Percentiles rank a stretch among this genome's conserved stretches.
These are phyloP conservation scores for Dreissena polymorpha DNA, from an alignment of 1,140 invertebrate species.

Conservation along the genomic window DNA sequence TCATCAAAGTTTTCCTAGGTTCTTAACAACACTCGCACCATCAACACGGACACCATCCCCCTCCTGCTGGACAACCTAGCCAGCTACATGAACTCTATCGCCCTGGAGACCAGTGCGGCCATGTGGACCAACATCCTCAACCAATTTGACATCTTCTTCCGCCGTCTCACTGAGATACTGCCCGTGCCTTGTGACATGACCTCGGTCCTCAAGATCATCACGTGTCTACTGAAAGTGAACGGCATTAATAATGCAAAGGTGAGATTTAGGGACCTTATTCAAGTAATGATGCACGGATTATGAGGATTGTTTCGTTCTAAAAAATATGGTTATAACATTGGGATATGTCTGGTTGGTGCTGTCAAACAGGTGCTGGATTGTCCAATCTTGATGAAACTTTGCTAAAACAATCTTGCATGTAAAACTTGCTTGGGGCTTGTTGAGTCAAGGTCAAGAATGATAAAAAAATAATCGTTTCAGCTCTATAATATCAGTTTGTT, in stretches of 20 bases:
- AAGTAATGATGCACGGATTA: too few species aligned
- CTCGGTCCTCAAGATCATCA: slow-evolving; percentile 91
- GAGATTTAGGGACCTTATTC: slow-evolving; percentile 45
- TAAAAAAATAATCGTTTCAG: too few species aligned
- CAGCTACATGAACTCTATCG: slow-evolving; percentile 94
- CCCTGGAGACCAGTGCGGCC: slow-evolving; percentile 89
- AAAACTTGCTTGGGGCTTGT: too few species aligned
- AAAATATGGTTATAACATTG: too few species aligned
- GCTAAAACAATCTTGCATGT: too few species aligned
- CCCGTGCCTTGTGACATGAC: slow-evolving; percentile 86
- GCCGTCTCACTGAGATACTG: slow-evolving; percentile 87
- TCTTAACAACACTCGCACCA: slow-evolving; percentile 92
- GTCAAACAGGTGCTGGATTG: too few species aligned
- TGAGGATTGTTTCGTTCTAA: too few species aligned
- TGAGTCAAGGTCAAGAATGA: too few species aligned
- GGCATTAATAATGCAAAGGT: slow-evolving; percentile 90
- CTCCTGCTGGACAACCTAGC: slow-evolving; percentile 91
- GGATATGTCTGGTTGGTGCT: too few species aligned
- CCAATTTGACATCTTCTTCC: slow-evolving; percentile 92
- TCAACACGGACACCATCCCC: slow-evolving; percentile 86
- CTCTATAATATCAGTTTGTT: too few species aligned
- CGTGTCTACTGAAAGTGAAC: slow-evolving; percentile 91
- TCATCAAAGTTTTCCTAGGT: slow-evolving; percentile 82
- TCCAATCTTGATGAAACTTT: too few species aligned
- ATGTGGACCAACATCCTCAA: slow-evolving; percentile 90